Percentiles rank a stretch among this genome's conserved stretches.
Evolutionary conservation across 2,888 invertebrate genomes (phyloP).

Genomic region (Thereva unica): DNA sequence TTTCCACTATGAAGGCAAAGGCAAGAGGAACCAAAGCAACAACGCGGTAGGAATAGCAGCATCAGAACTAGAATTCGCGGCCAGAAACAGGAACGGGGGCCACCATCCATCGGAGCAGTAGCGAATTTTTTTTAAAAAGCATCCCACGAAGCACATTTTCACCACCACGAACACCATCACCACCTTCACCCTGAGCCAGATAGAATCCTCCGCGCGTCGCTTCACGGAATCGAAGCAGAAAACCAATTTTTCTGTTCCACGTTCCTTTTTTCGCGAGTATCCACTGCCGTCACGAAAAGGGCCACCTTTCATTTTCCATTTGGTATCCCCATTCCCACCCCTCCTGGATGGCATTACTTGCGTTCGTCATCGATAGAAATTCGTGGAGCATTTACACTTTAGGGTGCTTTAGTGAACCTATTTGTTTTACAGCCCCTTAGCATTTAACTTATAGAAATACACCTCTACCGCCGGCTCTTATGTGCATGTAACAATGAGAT

Average conservation of each 20-base stretch:
- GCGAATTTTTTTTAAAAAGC: constrained; percentile 34
- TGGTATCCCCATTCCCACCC: not conserved
- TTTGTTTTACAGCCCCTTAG: not conserved
- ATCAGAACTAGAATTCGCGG: constrained; percentile 27
- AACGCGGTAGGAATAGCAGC: constrained; percentile 29
- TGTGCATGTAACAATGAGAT: no score
- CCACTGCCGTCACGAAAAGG: constrained; percentile 9
- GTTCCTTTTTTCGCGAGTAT: constrained; percentile 35
- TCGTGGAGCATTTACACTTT: constrained; percentile 27
- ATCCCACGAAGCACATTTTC: constrained; percentile 34
- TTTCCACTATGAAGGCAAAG: constrained; percentile 18
- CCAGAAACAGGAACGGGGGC: constrained; percentile 26
- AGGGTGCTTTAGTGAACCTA: constrained; percentile 18
- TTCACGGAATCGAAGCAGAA: constrained; percentile 34
- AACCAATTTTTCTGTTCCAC: constrained; percentile 37
- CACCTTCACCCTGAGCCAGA: constrained; percentile 1
- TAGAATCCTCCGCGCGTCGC: constrained; percentile 13
- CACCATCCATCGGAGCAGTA: constrained; percentile 25
- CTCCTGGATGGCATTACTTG: constrained; percentile 10
- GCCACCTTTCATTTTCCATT: constrained; percentile 19
- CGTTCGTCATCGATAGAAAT: constrained; percentile 32
- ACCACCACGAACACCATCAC: constrained; percentile 15
- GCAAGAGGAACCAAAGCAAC: constrained; percentile 33
- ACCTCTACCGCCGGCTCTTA: no score
- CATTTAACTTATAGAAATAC: no score